Percentiles rank a stretch among this genome's conserved stretches.
phyloP scores from a whole-genome alignment of 2,888 invertebrate species.

The Myathropa florea region DNA sequence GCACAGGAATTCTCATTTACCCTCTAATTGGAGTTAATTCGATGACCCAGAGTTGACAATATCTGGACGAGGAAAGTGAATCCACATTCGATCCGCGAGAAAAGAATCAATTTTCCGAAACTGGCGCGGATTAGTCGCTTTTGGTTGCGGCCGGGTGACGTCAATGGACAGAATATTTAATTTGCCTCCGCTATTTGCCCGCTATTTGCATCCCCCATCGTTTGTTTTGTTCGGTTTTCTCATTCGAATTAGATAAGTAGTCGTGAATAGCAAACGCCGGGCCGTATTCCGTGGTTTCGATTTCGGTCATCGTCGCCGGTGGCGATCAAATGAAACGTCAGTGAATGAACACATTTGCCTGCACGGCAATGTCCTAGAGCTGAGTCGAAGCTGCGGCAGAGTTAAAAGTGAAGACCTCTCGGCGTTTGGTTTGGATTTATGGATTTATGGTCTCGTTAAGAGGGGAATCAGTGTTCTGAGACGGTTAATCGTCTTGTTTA shows the following conservation, averaged over 20 bases:
- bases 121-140: neutral
- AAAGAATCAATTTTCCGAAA: too few relatives aligned
- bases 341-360: neutral
- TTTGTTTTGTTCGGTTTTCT: neutral
- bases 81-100: neutral
- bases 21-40: constrained; percentile 27
- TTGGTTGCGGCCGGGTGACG: constrained; percentile 14
- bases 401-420: neutral
- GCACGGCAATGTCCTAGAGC: neutral
- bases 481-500: neutral
- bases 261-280: neutral
- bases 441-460: constrained; percentile 8
- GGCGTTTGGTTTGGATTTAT: neutral
- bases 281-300: neutral
- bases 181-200: constrained; percentile 8
- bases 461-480: neutral
- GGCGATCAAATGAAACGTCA: neutral
- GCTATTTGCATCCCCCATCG: neutral
- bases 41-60: neutral
- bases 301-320: neutral
- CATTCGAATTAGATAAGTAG: constrained; percentile 21
- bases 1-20: neutral
- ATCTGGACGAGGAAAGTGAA: neutral
- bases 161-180: constrained; percentile 19
- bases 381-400: neutral